Evolutionary conservation across 37 sponge, comb jelly and placozoan species (phyloP).

Genomic region (Eunapius fragilis): DNA sequence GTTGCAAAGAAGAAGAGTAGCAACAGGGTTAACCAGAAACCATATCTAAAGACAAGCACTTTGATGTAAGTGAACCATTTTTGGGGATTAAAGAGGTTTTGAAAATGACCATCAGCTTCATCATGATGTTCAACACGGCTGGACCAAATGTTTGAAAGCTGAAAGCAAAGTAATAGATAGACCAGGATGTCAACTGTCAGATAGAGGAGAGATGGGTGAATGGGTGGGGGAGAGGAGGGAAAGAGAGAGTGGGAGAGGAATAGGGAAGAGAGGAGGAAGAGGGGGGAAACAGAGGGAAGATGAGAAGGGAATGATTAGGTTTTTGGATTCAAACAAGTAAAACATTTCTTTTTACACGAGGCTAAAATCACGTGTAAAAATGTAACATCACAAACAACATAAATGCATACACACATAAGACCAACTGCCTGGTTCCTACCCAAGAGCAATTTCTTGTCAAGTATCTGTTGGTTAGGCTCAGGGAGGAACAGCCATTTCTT

Average conservation of each 20-base stretch:
- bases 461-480: constrained; percentile 33
- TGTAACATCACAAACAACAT: background rate
- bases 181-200: background rate
- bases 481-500: constrained; percentile 73
- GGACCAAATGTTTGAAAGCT: background rate
- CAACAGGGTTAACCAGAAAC: constrained; percentile 73
- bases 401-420: background rate
- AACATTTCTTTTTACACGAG: too few species aligned
- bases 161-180: background rate
- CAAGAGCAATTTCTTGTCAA: constrained; percentile 59
- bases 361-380: too few species aligned
- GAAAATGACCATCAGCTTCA: background rate
- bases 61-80: background rate
- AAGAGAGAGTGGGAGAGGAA: background rate
- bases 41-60: background rate
- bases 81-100: background rate
- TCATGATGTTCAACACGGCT: background rate
- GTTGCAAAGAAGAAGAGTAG: constrained; percentile 78
- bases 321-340: too few species aligned
- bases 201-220: background rate
- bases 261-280: background rate
- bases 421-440: constrained; percentile 24
- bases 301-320: too few species aligned
- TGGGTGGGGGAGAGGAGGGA: background rate
- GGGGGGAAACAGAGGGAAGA: background rate